phyloP scores from a whole-genome alignment of 2,888 invertebrate genomes.

The Syrphus vitripennis region DNA sequence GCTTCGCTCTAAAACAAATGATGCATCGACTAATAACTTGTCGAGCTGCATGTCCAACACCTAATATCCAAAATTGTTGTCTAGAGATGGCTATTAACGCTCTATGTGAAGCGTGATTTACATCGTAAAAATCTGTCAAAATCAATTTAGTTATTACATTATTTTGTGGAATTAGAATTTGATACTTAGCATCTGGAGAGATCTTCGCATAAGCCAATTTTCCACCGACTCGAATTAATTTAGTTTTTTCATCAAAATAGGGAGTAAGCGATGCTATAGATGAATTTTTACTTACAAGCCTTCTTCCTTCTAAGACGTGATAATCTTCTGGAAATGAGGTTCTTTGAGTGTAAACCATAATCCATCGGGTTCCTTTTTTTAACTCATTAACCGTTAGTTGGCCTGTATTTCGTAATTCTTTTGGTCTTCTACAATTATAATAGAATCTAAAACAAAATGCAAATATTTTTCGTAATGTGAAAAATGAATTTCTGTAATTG shows the following conservation, averaged over 20 bases:
- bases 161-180: not conserved
- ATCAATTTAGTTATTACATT: not conserved
- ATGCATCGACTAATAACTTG: not conserved
- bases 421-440: no score
- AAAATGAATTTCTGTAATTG: not conserved
- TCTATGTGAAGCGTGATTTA: no score
- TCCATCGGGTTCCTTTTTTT: no score
- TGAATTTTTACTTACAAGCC: not conserved
- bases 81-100: not conserved
- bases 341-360: no score
- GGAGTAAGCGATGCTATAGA: not conserved
- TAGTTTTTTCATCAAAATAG: not conserved
- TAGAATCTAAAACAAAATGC: no score
- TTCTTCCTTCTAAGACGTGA: no score
- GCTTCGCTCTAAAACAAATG: not conserved
- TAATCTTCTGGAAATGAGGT: no score
- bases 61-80: not conserved
- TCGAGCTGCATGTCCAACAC: not conserved
- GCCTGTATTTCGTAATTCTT: not conserved
- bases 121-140: not conserved
- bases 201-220: not conserved
- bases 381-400: not conserved
- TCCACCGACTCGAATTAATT: not conserved
- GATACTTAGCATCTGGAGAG: not conserved
- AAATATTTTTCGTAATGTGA: not conserved